Evolutionary conservation across 1,140 invertebrate species (phyloP), one percentile per base, ranked within the genome.

Genomic region (Saxidomus purpurata): DNA sequence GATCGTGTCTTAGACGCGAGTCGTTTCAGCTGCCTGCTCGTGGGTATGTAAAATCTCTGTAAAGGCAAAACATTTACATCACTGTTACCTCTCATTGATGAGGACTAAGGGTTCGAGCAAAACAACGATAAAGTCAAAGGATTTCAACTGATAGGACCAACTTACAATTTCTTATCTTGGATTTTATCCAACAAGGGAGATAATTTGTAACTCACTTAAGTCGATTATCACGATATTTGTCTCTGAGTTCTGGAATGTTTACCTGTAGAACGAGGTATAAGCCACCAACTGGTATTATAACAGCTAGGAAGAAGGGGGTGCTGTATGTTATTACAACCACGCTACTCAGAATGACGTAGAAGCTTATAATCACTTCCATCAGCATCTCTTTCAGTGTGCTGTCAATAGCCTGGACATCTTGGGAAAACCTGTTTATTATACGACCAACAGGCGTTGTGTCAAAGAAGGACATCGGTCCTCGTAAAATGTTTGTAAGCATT

Each of bases 11-110:
- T 95, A 15, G 96, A 96, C 71, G 96, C 96, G 0, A 96, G 91
- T 36, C 96, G 91, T 69, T 96, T 96, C 13, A 97, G 86, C 83
- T 97, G 96, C 77, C 96, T 94, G 6, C 96, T 96, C 0, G 98
- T 98, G 1, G 97, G 96, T 71, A 99, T 98, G 95, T 99, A 99
- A 96, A 99, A 98, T 90, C 98, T 97, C 97, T 99, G 97, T 28
- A 55, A 85, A 15, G 59, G n/a, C 8, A 19, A 69, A 74, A 31
- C 8, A 47, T n/a, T n/a, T n/a, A n/a, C n/a, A n/a, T n/a, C n/a
- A n/a, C n/a, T n/a, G n/a, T n/a, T n/a, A n/a, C n/a, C n/a, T n/a
- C n/a, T n/a, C n/a, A n/a, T n/a, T n/a, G n/a, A n/a, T n/a, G n/a
- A n/a, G n/a, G n/a, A n/a, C n/a, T n/a, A n/a, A n/a, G n/a, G n/a